Evolutionary conservation across 2,113 vertebrate species (phyloP), one percentile per base, ranked within the genome.

Genomic region (Pleuronectes platessa): DNA sequence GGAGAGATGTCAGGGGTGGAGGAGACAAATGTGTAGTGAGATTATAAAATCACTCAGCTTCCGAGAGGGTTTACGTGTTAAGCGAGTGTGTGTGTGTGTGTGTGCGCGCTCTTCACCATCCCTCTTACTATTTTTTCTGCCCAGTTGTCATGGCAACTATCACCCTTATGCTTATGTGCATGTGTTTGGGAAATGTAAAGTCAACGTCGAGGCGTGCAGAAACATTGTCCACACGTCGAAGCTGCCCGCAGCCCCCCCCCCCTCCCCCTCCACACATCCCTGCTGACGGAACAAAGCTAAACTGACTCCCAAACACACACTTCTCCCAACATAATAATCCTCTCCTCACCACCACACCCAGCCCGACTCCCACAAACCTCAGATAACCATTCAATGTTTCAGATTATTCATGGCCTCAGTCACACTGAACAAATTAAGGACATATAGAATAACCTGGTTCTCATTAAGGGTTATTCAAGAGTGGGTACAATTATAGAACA

Each of bases 381-480:
- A 6, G 55, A 71, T 84, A 74, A 86, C 82, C 70, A 49, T 55
- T 86, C 78, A 74, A 60, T 84, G 71, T 81, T 68, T 68, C 62
- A 84, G 71, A 79, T 86, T 81, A 84, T 79, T 82, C 81, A 74
- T 59, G 67, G 71, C 64, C 68, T 71, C 71, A 55, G 77, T 74
- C 78, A 71, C 79, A 78, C 78, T 76, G 63, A 90, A 88, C 87
- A 89, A 89, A 89, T 90, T 75, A 90, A 84, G 84, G 71, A 88
- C 82, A 79, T 63, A 81, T 71, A 80, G 68, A 83, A 73, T 63
- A 56, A 83, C 70, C 31, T 73, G 72, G 83, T 82, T 76, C 85
- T 88, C 85, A 82, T 91, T 86, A 90, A 77, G 51, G 61, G 55
- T 66, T 42, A 64, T 78, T 79, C 68, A 62, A 74, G 75, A 87